Base-by-base conservation (phyloP, 2,797 vertebrate genomes). In the Poeciliopsis paucimaculata region DNA sequence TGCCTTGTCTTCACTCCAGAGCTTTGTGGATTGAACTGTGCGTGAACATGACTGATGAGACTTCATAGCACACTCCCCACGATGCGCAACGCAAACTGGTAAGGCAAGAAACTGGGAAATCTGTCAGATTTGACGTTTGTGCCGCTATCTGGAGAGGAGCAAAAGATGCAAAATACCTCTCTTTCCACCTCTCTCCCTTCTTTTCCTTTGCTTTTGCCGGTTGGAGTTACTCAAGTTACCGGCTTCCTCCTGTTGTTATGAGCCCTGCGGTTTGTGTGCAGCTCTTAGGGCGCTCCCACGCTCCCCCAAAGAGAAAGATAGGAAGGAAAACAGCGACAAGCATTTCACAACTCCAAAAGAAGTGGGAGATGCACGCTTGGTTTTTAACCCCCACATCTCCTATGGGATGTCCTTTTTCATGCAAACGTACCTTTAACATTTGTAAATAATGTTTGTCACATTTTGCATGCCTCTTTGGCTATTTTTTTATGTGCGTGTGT, bases 241-340 rank as follows among this genome's bases (percentile, higher is more conserved):
- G 88, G 93, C 92, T 95, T 95, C 94, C 93, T 95, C 94, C 93
- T 92, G 95, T 95, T 95, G 95, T 94, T 95, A 85, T 92, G 90
- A 92, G 93, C 86, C 90, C 92, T 86, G 91, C 87, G 93, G 93
- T 94, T 93, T 93, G 88, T 93, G 73, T 86, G 89, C 90, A 84
- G 88, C 84, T 91, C 84, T 46, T 91, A 91, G 88, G 91, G 90
- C 88, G 89, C 94, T 95, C 95, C 94, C 95, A 95, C 94, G 93
- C 95, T 94, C 92, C 89, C 85, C 82, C 78, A 60, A 82, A 89
- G 84, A 90, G 53, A 78, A 89, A 91, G 87, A 91, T 90, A 94
- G 92, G 90, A 94, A 95, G 93, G 90, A 94, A 95, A 95, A 92
- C 82, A 77, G 86, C 77, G 88, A 93, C 93, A 93, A 94, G 89